Evolutionary conservation across 2,113 vertebrate species (phyloP).

Genomic region (Aspiorhynchus laticeps): DNA sequence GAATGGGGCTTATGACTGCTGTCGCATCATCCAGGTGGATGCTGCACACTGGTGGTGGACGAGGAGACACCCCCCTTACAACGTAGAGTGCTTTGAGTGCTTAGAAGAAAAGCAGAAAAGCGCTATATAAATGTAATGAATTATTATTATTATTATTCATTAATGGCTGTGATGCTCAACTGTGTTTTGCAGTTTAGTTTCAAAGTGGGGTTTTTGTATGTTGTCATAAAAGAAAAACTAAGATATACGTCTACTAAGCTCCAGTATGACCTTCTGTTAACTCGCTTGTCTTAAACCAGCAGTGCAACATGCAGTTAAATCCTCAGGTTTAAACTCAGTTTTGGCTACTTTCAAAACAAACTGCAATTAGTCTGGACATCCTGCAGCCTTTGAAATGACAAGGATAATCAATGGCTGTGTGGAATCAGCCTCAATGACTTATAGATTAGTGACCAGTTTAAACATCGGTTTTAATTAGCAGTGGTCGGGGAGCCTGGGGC

Average conservation of each 20-base stretch:
- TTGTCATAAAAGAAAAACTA: background rate
- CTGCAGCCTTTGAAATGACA: conserved; percentile 61
- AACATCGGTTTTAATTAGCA: conserved; percentile 72
- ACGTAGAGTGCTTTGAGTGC: no score
- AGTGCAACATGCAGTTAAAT: background rate
- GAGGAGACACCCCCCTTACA: no score
- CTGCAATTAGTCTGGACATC: conserved; percentile 66
- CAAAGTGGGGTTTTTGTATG: background rate
- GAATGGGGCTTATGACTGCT: no score
- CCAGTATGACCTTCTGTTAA: background rate
- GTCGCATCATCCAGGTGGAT: no score
- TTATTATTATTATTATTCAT: no score
- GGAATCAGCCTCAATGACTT: conserved; percentile 68
- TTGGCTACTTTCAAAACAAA: conserved; percentile 53
- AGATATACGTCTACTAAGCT: background rate
- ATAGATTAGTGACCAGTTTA: conserved; percentile 76
- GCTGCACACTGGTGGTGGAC: no score
- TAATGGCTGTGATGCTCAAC: no score
- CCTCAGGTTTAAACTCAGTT: background rate
- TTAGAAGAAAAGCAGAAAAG: no score
- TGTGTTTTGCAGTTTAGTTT: no score
- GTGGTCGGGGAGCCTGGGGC: conserved; percentile 51
- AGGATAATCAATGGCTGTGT: conserved; percentile 66
- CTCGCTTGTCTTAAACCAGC: background rate
- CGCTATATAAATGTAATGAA: no score